Percentiles rank a stretch among this genome's conserved stretches.
Conservation (phyloP, 64 coral and sea anemone species). For the Porites lutea region DNA sequence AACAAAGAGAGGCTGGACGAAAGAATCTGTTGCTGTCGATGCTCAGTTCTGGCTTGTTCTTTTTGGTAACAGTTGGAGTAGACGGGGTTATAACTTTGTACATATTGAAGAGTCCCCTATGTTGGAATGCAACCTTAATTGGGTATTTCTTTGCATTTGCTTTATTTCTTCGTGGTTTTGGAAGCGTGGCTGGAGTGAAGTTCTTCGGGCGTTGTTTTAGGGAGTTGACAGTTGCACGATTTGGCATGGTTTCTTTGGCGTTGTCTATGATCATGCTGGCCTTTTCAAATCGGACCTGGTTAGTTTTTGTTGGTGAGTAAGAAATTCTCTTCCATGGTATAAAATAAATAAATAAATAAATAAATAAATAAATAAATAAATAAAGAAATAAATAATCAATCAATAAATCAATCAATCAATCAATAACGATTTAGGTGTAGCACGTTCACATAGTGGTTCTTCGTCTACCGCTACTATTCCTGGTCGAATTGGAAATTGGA, state of each 20-base stretch:
- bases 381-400: too few relatives aligned
- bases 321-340: background rate
- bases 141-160: slow-evolving; percentile 82
- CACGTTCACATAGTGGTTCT: too few relatives aligned
- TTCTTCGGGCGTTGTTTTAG: slow-evolving; percentile 63
- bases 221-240: slow-evolving; percentile 56
- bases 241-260: slow-evolving; percentile 66
- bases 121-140: slow-evolving; percentile 73
- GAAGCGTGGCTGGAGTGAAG: slow-evolving; percentile 55
- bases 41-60: slow-evolving; percentile 36
- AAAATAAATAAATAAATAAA: background rate
- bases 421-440: too few relatives aligned
- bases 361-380: too few relatives aligned
- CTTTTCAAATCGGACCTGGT: slow-evolving; percentile 77
- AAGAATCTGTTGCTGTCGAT: slow-evolving; percentile 66
- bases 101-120: slow-evolving; percentile 75
- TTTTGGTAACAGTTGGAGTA: slow-evolving; percentile 55
- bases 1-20: slow-evolving; percentile 33
- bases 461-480: too few relatives aligned
- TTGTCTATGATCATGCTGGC: slow-evolving; percentile 73
- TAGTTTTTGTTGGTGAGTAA: slow-evolving; percentile 83
- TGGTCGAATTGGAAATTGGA: too few relatives aligned
- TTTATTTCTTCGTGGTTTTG: slow-evolving; percentile 70
- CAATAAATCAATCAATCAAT: too few relatives aligned
- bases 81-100: slow-evolving; percentile 65